These are phyloP conservation scores for Cistogaster globosa DNA, from an alignment of 2,888 invertebrate species.

Conservation along the genomic window DNA sequence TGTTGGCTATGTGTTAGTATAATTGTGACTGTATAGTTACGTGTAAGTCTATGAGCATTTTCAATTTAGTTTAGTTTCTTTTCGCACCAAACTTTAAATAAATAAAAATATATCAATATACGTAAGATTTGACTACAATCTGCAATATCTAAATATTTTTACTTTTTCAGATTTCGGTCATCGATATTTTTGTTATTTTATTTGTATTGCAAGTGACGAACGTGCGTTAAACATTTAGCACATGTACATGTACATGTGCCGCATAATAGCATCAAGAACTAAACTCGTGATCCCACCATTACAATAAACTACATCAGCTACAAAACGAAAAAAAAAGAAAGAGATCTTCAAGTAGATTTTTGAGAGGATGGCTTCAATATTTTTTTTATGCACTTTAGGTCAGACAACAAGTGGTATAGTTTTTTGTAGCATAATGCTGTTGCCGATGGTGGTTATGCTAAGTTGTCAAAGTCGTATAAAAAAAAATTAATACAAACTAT, in stretches of 20 bases:
- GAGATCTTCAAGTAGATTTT: slow-evolving; percentile 51
- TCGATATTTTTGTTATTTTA: slow-evolving; percentile 72
- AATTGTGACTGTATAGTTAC: neutral
- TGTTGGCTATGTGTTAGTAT: neutral
- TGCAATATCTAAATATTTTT: slow-evolving; percentile 44
- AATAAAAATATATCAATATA: slow-evolving; percentile 76
- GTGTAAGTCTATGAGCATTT: slow-evolving; percentile 18
- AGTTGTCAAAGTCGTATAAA: slow-evolving; percentile 65
- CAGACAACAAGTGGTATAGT: slow-evolving; percentile 3
- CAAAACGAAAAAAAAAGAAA: slow-evolving; percentile 23
- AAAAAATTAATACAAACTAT: slow-evolving; percentile 45
- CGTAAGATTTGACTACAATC: slow-evolving; percentile 48
- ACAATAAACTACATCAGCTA: slow-evolving; percentile 61
- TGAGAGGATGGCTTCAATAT: slow-evolving; percentile 44
- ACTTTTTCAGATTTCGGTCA: slow-evolving; percentile 57
- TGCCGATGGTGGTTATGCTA: slow-evolving; percentile 55
- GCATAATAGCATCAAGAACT: slow-evolving; percentile 58
- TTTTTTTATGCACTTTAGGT: slow-evolving; percentile 3
- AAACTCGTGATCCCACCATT: slow-evolving; percentile 69
- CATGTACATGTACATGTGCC: slow-evolving; percentile 56
- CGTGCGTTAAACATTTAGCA: slow-evolving; percentile 69
- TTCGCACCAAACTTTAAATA: slow-evolving; percentile 75
- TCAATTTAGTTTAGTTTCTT: slow-evolving; percentile 38
- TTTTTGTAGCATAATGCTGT: slow-evolving; percentile 28
- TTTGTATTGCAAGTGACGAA: slow-evolving; percentile 61